Evolutionary conservation across 35 echinoderm and acorn worm species (phyloP).

Genomic region (Strongylocentrotus purpuratus): DNA sequence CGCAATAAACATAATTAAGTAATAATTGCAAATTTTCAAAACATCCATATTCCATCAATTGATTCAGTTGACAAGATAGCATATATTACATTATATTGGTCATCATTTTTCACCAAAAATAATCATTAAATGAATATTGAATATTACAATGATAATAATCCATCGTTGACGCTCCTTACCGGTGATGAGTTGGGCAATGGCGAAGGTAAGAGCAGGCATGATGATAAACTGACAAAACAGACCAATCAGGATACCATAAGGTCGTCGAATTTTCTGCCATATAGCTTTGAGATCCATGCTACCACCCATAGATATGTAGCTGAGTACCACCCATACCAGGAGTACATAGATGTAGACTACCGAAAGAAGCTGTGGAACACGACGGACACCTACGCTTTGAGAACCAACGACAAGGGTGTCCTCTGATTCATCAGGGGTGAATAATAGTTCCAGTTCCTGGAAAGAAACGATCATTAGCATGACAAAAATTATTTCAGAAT

Average conservation of each 20-base stretch:
- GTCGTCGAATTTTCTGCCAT: slow-evolving; percentile 60
- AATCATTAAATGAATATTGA: no score
- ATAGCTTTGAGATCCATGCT: slow-evolving; percentile 66
- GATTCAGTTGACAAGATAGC: background rate
- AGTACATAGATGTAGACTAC: slow-evolving; percentile 60
- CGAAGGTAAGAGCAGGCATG: slow-evolving; percentile 78
- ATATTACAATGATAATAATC: no score
- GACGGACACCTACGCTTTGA: slow-evolving; percentile 63
- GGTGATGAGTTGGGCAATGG: slow-evolving; percentile 55
- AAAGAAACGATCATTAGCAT: background rate
- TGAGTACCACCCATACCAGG: slow-evolving; percentile 76
- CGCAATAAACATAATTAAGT: background rate
- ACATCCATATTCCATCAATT: background rate
- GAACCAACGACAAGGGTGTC: slow-evolving; percentile 21
- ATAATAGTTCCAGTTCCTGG: slow-evolving; percentile 20
- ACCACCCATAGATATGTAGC: slow-evolving; percentile 84
- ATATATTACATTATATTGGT: background rate
- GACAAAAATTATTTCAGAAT: no score
- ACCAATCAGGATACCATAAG: slow-evolving; percentile 80
- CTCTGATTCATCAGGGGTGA: slow-evolving; percentile 1
- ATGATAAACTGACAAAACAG: slow-evolving; percentile 92
- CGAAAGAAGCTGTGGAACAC: slow-evolving; percentile 49
- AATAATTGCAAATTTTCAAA: background rate
- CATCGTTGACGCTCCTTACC: background rate
- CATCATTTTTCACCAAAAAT: no score